Conservation (phyloP, 2,888 invertebrate genomes). For the Lissocephala sabroskyi region DNA sequence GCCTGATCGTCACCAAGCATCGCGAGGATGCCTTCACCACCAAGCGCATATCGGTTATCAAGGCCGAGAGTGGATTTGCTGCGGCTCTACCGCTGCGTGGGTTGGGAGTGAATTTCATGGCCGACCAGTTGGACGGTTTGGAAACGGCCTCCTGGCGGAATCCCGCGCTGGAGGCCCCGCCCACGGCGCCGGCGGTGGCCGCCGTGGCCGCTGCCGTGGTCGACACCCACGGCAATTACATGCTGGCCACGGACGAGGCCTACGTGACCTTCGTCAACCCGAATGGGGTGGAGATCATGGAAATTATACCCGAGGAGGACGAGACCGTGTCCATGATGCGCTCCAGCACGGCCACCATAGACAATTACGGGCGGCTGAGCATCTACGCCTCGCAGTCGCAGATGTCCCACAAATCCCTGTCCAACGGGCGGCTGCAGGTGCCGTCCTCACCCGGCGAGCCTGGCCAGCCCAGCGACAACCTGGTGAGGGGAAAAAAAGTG, state of each 20-base stretch:
- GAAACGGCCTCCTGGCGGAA: slow-evolving; percentile 67
- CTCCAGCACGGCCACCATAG: slow-evolving; percentile 69
- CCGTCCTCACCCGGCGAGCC: slow-evolving; percentile 40
- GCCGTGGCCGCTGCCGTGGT: slow-evolving; percentile 54
- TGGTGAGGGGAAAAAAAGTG: slow-evolving; percentile 21
- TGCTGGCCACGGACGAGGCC: slow-evolving; percentile 68
- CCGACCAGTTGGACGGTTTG: slow-evolving; percentile 70
- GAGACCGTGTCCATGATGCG: slow-evolving; percentile 69
- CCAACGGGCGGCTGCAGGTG: slow-evolving; percentile 49
- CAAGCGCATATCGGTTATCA: slow-evolving; percentile 68
- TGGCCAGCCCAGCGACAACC: slow-evolving; percentile 32
- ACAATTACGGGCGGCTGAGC: slow-evolving; percentile 58
- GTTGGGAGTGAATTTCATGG: slow-evolving; percentile 50
- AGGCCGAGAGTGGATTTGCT: slow-evolving; percentile 61
- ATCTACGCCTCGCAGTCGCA: slow-evolving; percentile 50
- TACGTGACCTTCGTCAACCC: slow-evolving; percentile 70
- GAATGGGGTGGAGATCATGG: slow-evolving; percentile 72
- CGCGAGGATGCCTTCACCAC: slow-evolving; percentile 67
- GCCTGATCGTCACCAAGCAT: slow-evolving; percentile 69
- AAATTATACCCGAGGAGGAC: slow-evolving; percentile 72
- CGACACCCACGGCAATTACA: slow-evolving; percentile 67
- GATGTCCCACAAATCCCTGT: slow-evolving; percentile 48
- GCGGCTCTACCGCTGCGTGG: slow-evolving; percentile 61
- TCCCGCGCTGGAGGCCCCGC: slow-evolving; percentile 50
- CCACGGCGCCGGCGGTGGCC: no score